Conservation (phyloP, 2,888 invertebrate species). For the Chrysodeixis includens region DNA sequence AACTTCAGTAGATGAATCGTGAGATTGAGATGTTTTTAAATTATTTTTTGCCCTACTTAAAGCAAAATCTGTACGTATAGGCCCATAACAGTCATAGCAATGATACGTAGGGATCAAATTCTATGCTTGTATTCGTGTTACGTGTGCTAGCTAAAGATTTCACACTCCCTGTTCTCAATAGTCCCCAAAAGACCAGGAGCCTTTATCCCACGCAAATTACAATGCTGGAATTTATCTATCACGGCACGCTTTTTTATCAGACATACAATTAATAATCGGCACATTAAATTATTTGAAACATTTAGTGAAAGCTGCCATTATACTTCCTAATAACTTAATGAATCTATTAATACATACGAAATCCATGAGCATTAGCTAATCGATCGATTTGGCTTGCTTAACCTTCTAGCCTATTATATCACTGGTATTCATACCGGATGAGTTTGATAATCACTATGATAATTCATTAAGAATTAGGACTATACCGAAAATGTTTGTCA, state of each 20-base stretch:
- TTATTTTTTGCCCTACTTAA: background rate
- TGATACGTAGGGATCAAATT: no score
- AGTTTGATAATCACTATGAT: slow-evolving; percentile 22
- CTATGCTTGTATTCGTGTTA: no score
- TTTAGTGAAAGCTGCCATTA: slow-evolving; percentile 25
- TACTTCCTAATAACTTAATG: background rate
- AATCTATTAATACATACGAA: slow-evolving; percentile 5
- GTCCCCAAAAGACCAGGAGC: no score
- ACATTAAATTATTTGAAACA: background rate
- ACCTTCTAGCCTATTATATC: slow-evolving; percentile 50
- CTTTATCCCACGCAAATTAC: no score
- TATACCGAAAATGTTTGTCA: background rate
- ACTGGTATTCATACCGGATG: slow-evolving; percentile 41
- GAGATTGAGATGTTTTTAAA: background rate
- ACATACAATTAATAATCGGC: no score
- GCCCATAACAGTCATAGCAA: no score
- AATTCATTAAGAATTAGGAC: slow-evolving; percentile 10
- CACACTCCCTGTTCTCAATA: no score
- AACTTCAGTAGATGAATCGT: background rate
- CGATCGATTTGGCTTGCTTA: slow-evolving; percentile 19
- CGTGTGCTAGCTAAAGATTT: no score
- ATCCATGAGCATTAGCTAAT: slow-evolving; percentile 28
- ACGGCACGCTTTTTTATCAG: no score
- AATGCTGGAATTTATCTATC: no score
- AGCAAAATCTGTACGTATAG: no score